Conservation (phyloP, 2,888 invertebrate genomes). For the Sinopyrophorus schimmeli region DNA sequence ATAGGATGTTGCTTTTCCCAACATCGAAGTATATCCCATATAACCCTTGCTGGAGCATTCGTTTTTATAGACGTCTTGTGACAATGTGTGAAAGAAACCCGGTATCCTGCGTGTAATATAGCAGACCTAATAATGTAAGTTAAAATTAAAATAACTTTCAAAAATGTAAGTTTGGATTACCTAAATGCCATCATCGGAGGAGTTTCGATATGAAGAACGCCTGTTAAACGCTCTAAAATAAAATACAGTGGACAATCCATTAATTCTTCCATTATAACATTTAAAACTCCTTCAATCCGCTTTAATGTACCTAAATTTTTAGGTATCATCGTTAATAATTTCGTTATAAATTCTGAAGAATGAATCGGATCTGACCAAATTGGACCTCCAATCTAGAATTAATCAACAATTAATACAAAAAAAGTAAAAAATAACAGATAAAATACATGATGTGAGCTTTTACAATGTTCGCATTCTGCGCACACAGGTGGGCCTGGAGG, state of each 20-base stretch:
- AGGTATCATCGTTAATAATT: conserved; percentile 60
- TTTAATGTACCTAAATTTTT: conserved; percentile 68
- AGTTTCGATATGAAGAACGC: conserved; percentile 70
- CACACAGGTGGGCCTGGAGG: conserved; percentile 71
- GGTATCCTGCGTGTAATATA: conserved; percentile 83
- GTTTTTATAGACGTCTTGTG: conserved; percentile 89
- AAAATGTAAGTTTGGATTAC: conserved; percentile 50
- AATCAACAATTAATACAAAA: conserved; percentile 16
- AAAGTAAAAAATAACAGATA: too few species aligned
- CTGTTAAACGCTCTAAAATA: conserved; percentile 75
- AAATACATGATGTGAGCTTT: conserved; percentile 72
- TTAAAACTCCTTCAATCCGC: conserved; percentile 79
- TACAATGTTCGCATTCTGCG: conserved; percentile 74
- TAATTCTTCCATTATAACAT: conserved; percentile 82
- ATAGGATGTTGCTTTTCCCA: conserved; percentile 76
- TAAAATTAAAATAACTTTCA: conserved; percentile 3
- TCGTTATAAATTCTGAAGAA: conserved; percentile 72
- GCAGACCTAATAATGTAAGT: conserved; percentile 72
- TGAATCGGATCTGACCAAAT: conserved; percentile 92
- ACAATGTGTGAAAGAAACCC: conserved; percentile 91
- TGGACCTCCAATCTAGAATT: conserved; percentile 82
- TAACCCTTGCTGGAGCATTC: conserved; percentile 77
- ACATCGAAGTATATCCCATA: conserved; percentile 91
- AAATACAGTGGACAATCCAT: conserved; percentile 86
- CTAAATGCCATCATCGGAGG: conserved; percentile 72